A percentile compares a stretch with the other conserved stretches of the same genome.
These are phyloP conservation scores for Physeter macrocephalus DNA, from an alignment of 2,113 vertebrate genomes.

Conservation along the genomic window DNA sequence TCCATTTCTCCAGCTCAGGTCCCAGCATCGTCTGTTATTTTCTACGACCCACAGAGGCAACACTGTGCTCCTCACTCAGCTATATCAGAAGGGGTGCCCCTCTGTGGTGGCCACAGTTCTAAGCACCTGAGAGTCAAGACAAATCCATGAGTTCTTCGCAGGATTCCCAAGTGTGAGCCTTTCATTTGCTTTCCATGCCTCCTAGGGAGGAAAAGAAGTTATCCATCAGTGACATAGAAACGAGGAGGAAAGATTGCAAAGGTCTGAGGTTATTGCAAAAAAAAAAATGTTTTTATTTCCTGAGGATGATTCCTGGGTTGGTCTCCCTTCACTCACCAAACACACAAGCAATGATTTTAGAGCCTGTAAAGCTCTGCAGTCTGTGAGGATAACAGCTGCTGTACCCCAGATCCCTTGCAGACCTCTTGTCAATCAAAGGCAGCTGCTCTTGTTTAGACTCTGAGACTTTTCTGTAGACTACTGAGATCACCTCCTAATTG, in stretches of 20 bases:
- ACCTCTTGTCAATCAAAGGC: neutral
- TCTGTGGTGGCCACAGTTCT: neutral
- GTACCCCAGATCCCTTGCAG: neutral
- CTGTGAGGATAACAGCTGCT: neutral
- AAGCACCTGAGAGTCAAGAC: neutral
- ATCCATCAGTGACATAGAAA: neutral
- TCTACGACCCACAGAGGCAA: neutral
- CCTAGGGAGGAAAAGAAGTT: neutral
- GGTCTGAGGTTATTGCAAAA: neutral
- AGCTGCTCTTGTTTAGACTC: neutral
- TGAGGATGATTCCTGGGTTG: neutral
- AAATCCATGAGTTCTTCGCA: neutral
- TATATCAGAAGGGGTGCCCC: neutral
- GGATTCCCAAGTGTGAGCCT: neutral
- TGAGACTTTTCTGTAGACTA: neutral
- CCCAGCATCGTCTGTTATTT: neutral
- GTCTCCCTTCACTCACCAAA: neutral
- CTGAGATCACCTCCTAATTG: neutral
- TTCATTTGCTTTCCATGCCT: neutral
- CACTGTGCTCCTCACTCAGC: rapidly evolving
- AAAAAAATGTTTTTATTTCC: neutral
- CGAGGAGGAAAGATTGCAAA: neutral
- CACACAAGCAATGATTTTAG: neutral
- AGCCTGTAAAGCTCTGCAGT: neutral
- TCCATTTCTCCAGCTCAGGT: neutral